Conservation (phyloP, 2,888 invertebrate species). For the Thera britannica region DNA sequence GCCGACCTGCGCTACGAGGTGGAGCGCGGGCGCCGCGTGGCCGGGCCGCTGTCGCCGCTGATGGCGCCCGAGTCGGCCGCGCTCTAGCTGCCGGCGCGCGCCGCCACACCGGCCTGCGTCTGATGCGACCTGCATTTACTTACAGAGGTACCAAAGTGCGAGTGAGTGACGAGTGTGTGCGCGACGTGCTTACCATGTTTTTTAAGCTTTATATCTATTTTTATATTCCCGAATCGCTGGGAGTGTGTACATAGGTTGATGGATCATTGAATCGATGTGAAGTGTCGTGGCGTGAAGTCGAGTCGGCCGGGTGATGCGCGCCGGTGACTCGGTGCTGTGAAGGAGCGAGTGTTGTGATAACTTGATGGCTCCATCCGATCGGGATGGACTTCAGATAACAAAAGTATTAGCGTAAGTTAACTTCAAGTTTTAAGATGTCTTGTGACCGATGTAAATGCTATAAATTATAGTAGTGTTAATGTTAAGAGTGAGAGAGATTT, state of each 20-base stretch:
- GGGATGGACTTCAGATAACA: constrained; percentile 40
- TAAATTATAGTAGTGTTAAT: constrained; percentile 46
- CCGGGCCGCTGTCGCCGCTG: constrained; percentile 91
- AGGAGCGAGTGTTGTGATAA: constrained; percentile 35
- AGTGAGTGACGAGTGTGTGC: constrained; percentile 60
- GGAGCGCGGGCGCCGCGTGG: constrained; percentile 90
- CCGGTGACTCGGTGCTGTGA: constrained; percentile 31
- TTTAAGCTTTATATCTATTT: constrained; percentile 76
- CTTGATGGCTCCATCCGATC: constrained; percentile 29
- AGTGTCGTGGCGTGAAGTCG: constrained; percentile 29
- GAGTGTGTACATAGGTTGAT: constrained; percentile 69
- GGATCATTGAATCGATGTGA: constrained; percentile 60
- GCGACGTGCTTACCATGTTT: constrained; percentile 61
- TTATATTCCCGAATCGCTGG: constrained; percentile 64
- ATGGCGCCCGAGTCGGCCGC: constrained; percentile 91
- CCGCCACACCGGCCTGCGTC: constrained; percentile 77
- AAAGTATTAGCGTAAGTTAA: constrained; percentile 48
- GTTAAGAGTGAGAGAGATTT: constrained; percentile 48
- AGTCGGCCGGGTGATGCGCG: constrained; percentile 5
- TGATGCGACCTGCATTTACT: constrained; percentile 71
- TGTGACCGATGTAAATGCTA: constrained; percentile 49
- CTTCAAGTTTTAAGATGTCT: constrained; percentile 43
- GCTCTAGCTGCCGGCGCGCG: constrained; percentile 84
- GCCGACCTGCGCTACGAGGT: constrained; percentile 92
- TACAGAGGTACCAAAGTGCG: constrained; percentile 69